phyloP scores from a whole-genome alignment of 1,140 invertebrate species.

The Yoshiicerus persimilis region DNA sequence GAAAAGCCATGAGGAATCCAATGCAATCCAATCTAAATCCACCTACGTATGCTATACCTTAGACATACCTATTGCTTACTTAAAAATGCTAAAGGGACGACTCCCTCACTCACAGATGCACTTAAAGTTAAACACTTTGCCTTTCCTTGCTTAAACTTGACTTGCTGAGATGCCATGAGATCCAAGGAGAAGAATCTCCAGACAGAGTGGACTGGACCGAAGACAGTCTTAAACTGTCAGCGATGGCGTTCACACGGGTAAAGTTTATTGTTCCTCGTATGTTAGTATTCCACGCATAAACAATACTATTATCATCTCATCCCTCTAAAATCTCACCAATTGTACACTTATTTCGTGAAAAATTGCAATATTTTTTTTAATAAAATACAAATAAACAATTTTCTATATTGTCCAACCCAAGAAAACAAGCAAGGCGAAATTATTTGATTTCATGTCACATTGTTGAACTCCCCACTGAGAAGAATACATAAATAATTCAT shows the following conservation, averaged over 20 bases:
- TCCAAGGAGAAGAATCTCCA: neutral
- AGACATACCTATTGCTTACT: neutral
- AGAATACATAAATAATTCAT: neutral
- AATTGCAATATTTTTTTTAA: neutral
- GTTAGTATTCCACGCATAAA: neutral
- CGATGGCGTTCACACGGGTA: conserved; percentile 17
- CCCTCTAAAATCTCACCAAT: neutral
- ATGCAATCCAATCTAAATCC: conserved; percentile 2
- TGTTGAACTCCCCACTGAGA: neutral
- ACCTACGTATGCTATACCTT: neutral
- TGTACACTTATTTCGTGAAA: neutral
- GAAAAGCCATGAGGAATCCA: conserved; percentile 11
- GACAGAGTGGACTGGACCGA: neutral
- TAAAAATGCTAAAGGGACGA: conserved; percentile 1
- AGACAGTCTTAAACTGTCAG: conserved; percentile 4
- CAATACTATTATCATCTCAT: neutral
- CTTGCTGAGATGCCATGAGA: neutral
- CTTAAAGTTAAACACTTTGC: neutral
- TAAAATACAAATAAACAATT: no score
- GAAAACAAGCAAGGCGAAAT: neutral
- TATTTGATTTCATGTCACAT: neutral
- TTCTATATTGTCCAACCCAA: neutral
- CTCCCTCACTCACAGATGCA: conserved; percentile 6
- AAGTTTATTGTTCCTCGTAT: neutral
- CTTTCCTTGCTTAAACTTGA: neutral